Base-by-base conservation (phyloP, 2,888 invertebrate species). In the Trachelus stipa region DNA sequence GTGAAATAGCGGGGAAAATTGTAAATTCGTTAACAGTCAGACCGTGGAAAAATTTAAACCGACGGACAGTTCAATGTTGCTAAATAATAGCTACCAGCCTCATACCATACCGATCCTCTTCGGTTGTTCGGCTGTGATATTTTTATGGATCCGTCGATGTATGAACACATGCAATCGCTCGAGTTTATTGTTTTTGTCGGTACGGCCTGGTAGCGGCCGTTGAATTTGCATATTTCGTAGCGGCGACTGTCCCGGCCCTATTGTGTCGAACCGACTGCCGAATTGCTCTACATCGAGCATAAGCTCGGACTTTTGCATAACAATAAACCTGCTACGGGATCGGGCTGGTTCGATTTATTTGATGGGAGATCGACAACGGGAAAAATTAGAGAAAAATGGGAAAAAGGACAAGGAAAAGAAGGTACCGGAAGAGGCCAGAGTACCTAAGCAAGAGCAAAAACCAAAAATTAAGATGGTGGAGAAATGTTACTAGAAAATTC, bases 141-240 rank as follows among this genome's bases (percentile, higher is more conserved):
- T 90, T 89, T 87, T 87, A 88, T 87, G 86, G 85, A 87, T 89
- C 85, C 85, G 87, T 88, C 88, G 88, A 87, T 87, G 88, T 88
- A 88, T 87, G 89, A 89, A 89, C 89, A 88, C 90, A 87, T 88
- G 88, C 88, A 87, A 88, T 87, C 86, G 86, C 82, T 87, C 87
- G 85, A 87, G 88, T 89, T 89, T 89, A 90, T 90, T 90, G 89
- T 89, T 90, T 90, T 89, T 89, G 88, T 86, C 87, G 81, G 85
- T 74, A 81, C 80, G 84, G 81, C 82, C 81, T 82, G 78, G 79
- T 79, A 84, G 84, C 85, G 83, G 84, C 82, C 83, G 83, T 77
- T 83, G 87, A 88, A 89, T 90, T 90, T 90, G 88, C 89, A 89
- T 90, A 88, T 88, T 89, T 88, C 84, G 88, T 80, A 83, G 82